Evolutionary conservation across 2,888 invertebrate genomes (phyloP).

Genomic region (Drosophila rubida): DNA sequence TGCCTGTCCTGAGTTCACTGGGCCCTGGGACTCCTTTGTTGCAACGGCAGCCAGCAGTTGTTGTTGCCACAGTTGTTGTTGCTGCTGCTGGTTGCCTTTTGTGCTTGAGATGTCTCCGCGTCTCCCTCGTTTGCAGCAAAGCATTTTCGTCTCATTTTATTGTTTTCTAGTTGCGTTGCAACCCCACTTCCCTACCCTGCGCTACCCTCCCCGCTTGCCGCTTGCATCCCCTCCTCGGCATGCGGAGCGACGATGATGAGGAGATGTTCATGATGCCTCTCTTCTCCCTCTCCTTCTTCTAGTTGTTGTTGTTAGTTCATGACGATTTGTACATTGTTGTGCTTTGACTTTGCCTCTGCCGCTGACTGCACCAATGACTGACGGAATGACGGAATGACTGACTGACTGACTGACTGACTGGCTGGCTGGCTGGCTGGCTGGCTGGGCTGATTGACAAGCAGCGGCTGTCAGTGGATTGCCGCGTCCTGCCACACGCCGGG

Average conservation of each 20-base stretch:
- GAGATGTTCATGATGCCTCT: slow-evolving; percentile 22
- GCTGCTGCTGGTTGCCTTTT: slow-evolving; percentile 47
- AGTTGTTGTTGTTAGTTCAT: slow-evolving; percentile 38
- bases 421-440: slow-evolving; percentile 26
- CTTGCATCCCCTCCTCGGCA: slow-evolving; percentile 6
- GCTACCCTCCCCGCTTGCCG: neutral
- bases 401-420: slow-evolving; percentile 20
- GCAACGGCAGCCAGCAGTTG: slow-evolving; percentile 4
- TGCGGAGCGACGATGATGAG: slow-evolving; percentile 5
- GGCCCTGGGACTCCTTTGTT: slow-evolving; percentile 32
- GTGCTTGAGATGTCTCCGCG: slow-evolving; percentile 47
- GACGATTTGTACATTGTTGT: slow-evolving; percentile 47
- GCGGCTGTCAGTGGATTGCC: slow-evolving; percentile 19
- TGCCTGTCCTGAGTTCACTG: slow-evolving; percentile 28
- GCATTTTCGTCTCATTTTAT: slow-evolving; percentile 37
- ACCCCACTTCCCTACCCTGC: neutral
- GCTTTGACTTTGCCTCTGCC: slow-evolving; percentile 36
- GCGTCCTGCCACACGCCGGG: neutral
- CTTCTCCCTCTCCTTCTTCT: slow-evolving; percentile 27
- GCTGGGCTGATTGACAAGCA: slow-evolving; percentile 39
- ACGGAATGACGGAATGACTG: slow-evolving; percentile 31
- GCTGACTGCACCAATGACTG: slow-evolving; percentile 21
- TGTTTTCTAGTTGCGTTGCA: slow-evolving; percentile 37
- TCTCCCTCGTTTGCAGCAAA: slow-evolving; percentile 15
- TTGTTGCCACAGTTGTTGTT: neutral